Evolutionary conservation across 2,888 invertebrate genomes (phyloP), one percentile per base, ranked within the genome.

Genomic region (Orthosia cruda): DNA sequence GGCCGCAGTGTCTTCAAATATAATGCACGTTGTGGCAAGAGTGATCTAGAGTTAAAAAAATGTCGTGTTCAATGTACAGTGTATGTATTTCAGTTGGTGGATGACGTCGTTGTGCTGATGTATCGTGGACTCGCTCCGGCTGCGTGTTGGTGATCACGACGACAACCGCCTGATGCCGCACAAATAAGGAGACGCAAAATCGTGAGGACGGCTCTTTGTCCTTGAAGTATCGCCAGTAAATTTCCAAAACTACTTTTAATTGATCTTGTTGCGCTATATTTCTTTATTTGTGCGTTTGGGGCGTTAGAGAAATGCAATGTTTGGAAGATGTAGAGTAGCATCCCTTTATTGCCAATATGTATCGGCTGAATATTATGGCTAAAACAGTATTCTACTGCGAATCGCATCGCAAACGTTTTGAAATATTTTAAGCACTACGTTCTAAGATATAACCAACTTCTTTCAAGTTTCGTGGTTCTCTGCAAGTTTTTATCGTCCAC

Each of bases 1-100:
- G 74, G 72, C 84, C 71, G 20, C 72, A 75, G 77, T 81, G 87
- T 68, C 64, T 74, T 77, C n/a, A 73, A 81, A 85, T 76, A 83
- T 80, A 52, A 57, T 80, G 80, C 81, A 85, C 83, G 40, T 45
- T 40, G 61, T 62, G 79, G 71, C 78, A 50, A 74, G 45, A 68
- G 74, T 78, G 80, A 87, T 63, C 54, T 16, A 74, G 73, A 78
- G 12, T 78, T 66, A 49, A 20, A 55, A 69, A 57, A 66, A 73
- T 54, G 4, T 65, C 49, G 71, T 81, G 80, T 76, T 74, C 63
- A 83, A 81, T 85, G 49, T 83, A 78, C 81, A 86, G 80, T 85
- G 87, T 83, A 68, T 79, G 63, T 70, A 72, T 74, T 64, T 45
- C 45, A 76, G 73, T 59, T 66, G 50, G 62, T 74, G 71, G 73